A percentile compares a stretch with the other conserved stretches of the same genome.
These are phyloP conservation scores for Rhynchomys soricoides DNA, from an alignment of 2,113 vertebrate genomes.

Conservation along the genomic window DNA sequence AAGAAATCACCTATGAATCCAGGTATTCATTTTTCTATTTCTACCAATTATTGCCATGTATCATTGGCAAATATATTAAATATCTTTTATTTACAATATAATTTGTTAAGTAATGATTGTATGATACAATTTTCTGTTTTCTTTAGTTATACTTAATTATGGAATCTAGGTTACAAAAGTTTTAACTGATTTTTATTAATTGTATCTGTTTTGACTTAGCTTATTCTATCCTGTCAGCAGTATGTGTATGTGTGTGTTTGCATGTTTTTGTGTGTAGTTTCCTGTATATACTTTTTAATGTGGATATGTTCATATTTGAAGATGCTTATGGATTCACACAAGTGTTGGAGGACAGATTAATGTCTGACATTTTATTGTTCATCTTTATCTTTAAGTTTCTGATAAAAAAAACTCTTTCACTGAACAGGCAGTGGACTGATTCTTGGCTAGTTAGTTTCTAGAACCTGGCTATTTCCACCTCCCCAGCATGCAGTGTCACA, in stretches of 20 bases:
- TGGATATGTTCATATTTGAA: neutral
- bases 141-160: neutral
- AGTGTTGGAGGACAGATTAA: neutral
- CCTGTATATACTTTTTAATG: neutral
- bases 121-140: neutral
- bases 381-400: neutral
- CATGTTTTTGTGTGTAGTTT: neutral
- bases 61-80: too few relatives aligned
- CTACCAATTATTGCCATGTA: neutral
- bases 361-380: neutral
- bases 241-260: neutral
- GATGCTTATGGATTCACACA: neutral
- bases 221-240: neutral
- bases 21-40: neutral
- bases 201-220: neutral
- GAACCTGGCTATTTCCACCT: neutral
- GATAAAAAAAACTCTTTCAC: neutral
- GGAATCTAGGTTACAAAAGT: neutral
- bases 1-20: neutral
- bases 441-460: neutral
- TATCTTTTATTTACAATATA: neutral
- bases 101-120: neutral
- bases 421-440: neutral
- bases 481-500: neutral
- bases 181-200: neutral